phyloP scores from a whole-genome alignment of 2,113 vertebrate species.

The Polypterus senegalus region DNA sequence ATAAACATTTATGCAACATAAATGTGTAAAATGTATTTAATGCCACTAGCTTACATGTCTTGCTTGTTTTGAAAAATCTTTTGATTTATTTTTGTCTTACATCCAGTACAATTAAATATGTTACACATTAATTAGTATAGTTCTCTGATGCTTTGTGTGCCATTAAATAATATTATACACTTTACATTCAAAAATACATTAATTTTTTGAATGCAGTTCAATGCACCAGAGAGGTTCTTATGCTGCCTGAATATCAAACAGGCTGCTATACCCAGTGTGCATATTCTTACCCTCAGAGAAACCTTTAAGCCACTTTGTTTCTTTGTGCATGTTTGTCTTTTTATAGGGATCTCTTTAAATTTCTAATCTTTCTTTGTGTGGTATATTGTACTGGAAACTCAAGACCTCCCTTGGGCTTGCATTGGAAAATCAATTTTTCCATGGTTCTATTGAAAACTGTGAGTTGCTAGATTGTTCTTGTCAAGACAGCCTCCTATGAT shows the following conservation, averaged over 20 bases:
- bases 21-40: too few species aligned
- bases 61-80: too few species aligned
- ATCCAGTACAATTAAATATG: too few species aligned
- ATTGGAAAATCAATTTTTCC: not conserved
- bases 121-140: too few species aligned
- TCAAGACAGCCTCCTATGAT: not conserved
- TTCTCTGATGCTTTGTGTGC: too few species aligned
- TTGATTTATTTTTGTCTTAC: too few species aligned
- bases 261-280: not conserved
- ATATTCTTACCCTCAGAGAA: not conserved
- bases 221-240: not conserved
- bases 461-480: not conserved
- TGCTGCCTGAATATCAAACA: not conserved
- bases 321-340: not conserved
- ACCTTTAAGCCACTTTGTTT: not conserved
- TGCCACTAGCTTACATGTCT: too few species aligned
- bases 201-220: too few species aligned
- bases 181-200: too few species aligned
- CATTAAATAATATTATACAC: too few species aligned
- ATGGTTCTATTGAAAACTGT: not conserved
- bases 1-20: too few species aligned
- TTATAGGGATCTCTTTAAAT: not conserved
- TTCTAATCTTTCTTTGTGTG: not conserved
- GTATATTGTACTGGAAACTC: not conserved
- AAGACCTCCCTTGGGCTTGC: not conserved